Percentiles rank a stretch among this genome's conserved stretches.
phyloP scores from a whole-genome alignment of 2,797 vertebrate genomes.

The Perodicticus potto region DNA sequence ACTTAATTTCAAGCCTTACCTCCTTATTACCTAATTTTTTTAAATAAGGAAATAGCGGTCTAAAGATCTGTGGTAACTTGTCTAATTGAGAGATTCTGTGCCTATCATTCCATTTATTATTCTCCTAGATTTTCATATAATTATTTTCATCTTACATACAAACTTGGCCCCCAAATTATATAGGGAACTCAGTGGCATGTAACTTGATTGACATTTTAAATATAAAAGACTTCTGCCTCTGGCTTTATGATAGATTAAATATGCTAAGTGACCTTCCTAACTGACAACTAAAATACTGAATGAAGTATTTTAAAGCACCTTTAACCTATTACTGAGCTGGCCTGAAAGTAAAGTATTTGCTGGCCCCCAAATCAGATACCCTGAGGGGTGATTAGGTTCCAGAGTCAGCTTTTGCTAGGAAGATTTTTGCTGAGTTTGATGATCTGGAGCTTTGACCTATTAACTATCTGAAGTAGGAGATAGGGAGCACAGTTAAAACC shows the following conservation, averaged over 20 bases:
- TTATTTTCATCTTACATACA: conserved; percentile 10
- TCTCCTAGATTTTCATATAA: not conserved
- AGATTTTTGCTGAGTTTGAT: not conserved
- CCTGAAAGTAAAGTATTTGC: not conserved
- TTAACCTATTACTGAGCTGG: not conserved
- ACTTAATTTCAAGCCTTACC: not conserved
- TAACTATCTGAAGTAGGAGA: not conserved
- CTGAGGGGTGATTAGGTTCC: not conserved
- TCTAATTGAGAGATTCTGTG: not conserved
- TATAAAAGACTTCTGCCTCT: not conserved
- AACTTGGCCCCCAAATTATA: conserved; percentile 29
- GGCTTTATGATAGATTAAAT: not conserved
- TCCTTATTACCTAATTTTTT: not conserved
- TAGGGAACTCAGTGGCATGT: not conserved
- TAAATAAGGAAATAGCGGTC: not conserved
- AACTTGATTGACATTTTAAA: not conserved
- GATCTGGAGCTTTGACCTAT: not conserved
- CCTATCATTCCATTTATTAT: not conserved
- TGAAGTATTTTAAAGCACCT: not conserved
- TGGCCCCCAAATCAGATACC: not conserved
- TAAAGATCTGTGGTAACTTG: not conserved
- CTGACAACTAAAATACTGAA: not conserved
- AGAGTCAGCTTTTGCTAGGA: not conserved
- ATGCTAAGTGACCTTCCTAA: not conserved
- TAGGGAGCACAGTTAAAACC: not conserved